These are phyloP conservation scores for Helicorthomorpha holstii DNA, from an alignment of 1,140 invertebrate genomes.

Conservation along the genomic window DNA sequence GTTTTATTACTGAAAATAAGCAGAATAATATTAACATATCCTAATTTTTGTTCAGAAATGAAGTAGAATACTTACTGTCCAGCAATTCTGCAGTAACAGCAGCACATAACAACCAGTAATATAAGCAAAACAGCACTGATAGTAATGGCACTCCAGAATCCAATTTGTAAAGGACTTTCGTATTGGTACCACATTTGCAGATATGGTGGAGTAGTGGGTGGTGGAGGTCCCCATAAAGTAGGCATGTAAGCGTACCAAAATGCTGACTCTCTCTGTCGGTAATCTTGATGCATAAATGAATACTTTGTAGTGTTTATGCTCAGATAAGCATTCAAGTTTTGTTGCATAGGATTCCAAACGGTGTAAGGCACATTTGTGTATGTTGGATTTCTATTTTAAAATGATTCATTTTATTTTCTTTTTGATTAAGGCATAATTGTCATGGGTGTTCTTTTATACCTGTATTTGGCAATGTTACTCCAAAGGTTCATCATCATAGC, in stretches of 20 bases:
- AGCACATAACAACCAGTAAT: constrained; percentile 62
- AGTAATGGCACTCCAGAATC: constrained; percentile 69
- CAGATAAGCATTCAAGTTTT: constrained; percentile 50
- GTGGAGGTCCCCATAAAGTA: constrained; percentile 57
- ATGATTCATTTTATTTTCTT: constrained; percentile 1
- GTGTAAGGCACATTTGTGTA: constrained; percentile 63
- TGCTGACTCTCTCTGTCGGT: constrained; percentile 71
- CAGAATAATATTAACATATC: too few relatives aligned
- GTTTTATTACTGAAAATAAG: too few relatives aligned
- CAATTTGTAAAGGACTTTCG: constrained; percentile 66
- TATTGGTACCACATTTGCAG: constrained; percentile 85
- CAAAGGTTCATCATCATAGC: constrained; percentile 91
- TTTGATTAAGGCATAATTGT: constrained; percentile 19
- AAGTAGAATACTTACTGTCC: constrained; percentile 4
- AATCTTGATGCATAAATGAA: constrained; percentile 66
- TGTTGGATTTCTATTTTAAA: constrained; percentile 52
- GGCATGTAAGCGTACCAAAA: constrained; percentile 83
- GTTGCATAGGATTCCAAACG: constrained; percentile 31
- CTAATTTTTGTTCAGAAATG: too few relatives aligned
- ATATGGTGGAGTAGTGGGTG: constrained; percentile 73
- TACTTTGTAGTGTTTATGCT: constrained; percentile 83
- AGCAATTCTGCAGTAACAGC: constrained; percentile 38
- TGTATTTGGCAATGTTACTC: constrained; percentile 76
- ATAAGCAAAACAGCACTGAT: constrained; percentile 60
- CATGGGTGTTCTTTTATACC: too few relatives aligned